Percentiles rank a stretch among this genome's conserved stretches.
Evolutionary conservation across 2,888 invertebrate species (phyloP).

Genomic region (Encarsia formosa): DNA sequence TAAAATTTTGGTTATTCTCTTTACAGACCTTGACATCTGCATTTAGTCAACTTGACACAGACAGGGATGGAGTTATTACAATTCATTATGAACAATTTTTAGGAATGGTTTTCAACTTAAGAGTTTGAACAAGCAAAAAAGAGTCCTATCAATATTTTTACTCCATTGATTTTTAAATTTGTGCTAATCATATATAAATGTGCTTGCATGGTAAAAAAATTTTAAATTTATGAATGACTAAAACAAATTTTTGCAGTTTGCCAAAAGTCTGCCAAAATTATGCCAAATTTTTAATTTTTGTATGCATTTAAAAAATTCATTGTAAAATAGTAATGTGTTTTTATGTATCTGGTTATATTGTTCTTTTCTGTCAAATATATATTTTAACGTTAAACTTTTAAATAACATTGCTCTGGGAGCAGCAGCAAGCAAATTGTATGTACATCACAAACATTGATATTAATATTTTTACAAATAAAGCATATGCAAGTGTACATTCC

Average conservation of each 20-base stretch:
- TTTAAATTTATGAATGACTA: too few species aligned
- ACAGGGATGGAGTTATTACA: constrained; percentile 91
- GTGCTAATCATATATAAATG: constrained; percentile 5
- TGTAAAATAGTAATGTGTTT: constrained; percentile 1
- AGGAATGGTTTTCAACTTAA: constrained; percentile 81
- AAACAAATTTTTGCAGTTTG: background rate
- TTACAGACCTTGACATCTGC: constrained; percentile 81
- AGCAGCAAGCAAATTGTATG: too few species aligned
- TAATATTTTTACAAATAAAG: too few species aligned
- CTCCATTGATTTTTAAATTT: background rate
- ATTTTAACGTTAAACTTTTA: background rate
- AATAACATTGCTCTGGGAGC: too few species aligned
- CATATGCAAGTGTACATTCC: too few species aligned
- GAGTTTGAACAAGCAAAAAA: constrained; percentile 54
- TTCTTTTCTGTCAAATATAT: too few species aligned
- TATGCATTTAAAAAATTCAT: background rate
- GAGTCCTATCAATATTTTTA: background rate
- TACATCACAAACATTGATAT: too few species aligned
- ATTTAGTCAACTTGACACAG: constrained; percentile 84
- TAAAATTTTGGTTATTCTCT: constrained; percentile 22
- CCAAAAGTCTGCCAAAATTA: constrained; percentile 19
- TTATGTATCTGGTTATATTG: background rate
- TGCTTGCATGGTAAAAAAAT: background rate
- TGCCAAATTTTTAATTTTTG: constrained; percentile 18
- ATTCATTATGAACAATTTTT: constrained; percentile 95